phyloP scores from a whole-genome alignment of 2,888 invertebrate species.

The Hemithea aestivaria region DNA sequence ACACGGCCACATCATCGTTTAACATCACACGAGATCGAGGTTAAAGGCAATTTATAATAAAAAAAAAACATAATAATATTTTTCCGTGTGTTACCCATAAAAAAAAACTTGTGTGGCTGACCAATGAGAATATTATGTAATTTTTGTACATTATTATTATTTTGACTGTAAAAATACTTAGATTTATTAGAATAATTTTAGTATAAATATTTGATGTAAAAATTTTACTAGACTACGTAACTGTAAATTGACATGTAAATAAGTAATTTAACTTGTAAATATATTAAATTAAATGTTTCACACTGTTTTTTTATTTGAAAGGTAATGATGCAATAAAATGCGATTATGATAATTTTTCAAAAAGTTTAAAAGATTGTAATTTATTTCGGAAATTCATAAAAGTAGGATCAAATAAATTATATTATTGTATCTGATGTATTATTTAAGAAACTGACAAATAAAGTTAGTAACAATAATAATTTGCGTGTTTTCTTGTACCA shows the following conservation, averaged over 20 bases:
- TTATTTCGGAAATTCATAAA: constrained; percentile 20
- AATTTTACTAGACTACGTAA: constrained; percentile 1
- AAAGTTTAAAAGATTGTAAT: constrained; percentile 20
- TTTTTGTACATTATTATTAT: no score
- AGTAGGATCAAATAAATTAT: constrained; percentile 25
- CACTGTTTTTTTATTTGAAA: constrained; percentile 17
- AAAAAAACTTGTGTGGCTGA: no score
- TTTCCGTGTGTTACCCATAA: no score
- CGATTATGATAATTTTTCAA: constrained; percentile 20
- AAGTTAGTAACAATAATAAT: constrained; percentile 55
- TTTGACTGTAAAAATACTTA: no score
- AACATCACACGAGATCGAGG: no score
- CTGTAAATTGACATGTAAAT: constrained; percentile 19
- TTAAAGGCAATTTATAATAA: no score
- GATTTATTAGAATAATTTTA: no score
- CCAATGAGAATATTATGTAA: no score
- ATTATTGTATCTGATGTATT: constrained; percentile 25
- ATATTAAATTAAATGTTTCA: constrained; percentile 14
- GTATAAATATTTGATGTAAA: no score
- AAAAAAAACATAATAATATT: no score
- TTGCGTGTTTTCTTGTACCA: constrained; percentile 32
- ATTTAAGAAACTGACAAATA: constrained; percentile 72
- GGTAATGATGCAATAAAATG: constrained; percentile 14
- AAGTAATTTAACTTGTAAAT: constrained; percentile 20
- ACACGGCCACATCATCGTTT: no score